Evolutionary conservation across 1,140 invertebrate species (phyloP), one percentile per base, ranked within the genome.

Genomic region (Lucilia sericata): DNA sequence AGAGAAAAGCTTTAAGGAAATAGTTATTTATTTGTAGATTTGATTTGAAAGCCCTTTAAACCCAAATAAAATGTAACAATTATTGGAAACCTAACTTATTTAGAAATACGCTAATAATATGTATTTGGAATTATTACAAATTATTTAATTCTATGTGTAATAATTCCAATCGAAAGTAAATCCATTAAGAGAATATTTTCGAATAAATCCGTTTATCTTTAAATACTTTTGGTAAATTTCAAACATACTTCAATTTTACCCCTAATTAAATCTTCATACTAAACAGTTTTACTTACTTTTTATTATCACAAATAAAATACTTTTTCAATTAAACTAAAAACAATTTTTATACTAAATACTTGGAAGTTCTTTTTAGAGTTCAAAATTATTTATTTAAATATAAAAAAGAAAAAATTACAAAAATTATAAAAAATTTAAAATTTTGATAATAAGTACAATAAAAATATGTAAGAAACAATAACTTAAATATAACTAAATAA

Each of bases 391-490:
- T 42, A 42, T 60, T 60, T 60, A n/a, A 60, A 51, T 14, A 30
- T 42, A 47, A 70, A 47, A 83, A 30, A n/a, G n/a, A n/a, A n/a
- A 36, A 83, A 14, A 12, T 51, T 65, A 82, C 47, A 82, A 70
- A 82, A 60, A 65, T 82, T 51, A 82, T 65, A 51, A 34, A 82
- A 82, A 13, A 12, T 49, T 7, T 34, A 70, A 82, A 60, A 82
- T 65, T 10, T 65, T 65, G 10, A 70, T 19, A 51, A 82, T 21
- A 2, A 65, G 25, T 34, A 82, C 9, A 65, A 30, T 36, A 70
- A 51, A 47, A 34, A 84, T 74, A 30, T 30, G 25, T 75, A 84
- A 76, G 12, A 34, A 76, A 80, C 7, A 78, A 19, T 49, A 76
- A 55, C 36, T 19, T 36, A 83, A 83, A 12, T 55, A 75, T 74